Evolutionary conservation across 2,113 vertebrate genomes (phyloP), one percentile per base, ranked within the genome.

Genomic region (Dermatemys mawii): DNA sequence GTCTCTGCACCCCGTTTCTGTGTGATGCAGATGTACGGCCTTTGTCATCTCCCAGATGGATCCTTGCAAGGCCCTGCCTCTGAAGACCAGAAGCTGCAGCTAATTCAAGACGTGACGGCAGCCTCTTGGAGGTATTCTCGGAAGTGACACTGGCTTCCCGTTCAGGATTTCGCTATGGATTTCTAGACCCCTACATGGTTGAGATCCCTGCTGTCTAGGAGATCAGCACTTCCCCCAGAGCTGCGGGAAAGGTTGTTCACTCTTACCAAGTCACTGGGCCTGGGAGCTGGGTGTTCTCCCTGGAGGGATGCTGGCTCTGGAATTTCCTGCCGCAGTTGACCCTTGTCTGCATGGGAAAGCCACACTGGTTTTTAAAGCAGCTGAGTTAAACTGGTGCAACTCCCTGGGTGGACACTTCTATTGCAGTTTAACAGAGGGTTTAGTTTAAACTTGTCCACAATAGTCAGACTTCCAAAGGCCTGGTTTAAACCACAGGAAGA

Each of bases 401-500:
- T 21, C 35, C 29, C 1, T 46, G 24, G 27, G 38, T 73, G 84
- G 54, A 0, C 0, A 73, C 1, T 6, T 13, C 48, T 12, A 0
- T 17, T 88, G 57, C 85, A 17, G 0, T 11, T 5, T 26, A 0
- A 13, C 70, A n/a, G 51, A 70, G 86, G 90, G 38, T 44, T 75
- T 38, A 6, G 22, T 12, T 46, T 27, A 76, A 44, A 46, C 73
- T 41, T 46, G 24, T 14, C 46, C 26, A 41, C 38, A 76, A 14
- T 0, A 0, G 67, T 79, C 84, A 90, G 81, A 4, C 17, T 0
- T 9, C 54, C 48, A n/a, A 86, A 8, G 14, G 50, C 81, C 90
- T 93, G 92, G 84, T 80, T 95, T 93, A 90, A 81, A 46, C 81
- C 95, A 82, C 78, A 26, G 12, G 12, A 86, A 83, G 54, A 83